phyloP scores from a whole-genome alignment of 2,888 invertebrate genomes.

The Oscheius sp. region DNA sequence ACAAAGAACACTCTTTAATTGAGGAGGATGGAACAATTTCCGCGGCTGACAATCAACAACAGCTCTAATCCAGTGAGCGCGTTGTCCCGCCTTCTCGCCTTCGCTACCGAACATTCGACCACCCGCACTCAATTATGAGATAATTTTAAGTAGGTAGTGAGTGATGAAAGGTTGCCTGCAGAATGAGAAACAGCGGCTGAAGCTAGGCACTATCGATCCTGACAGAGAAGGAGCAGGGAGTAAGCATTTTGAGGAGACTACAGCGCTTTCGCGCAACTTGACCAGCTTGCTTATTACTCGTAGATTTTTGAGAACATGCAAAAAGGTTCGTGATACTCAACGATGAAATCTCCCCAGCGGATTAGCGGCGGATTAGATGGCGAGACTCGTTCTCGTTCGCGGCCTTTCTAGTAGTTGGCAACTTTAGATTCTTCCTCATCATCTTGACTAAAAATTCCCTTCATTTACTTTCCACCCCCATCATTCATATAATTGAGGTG shows the following conservation, averaged over 20 bases:
- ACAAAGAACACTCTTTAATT: conserved; percentile 1
- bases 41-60: conserved; percentile 3
- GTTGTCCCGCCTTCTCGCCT: not conserved
- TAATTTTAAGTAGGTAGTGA: conserved; percentile 24
- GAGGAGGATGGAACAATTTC: conserved; percentile 17
- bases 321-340: conserved; percentile 11
- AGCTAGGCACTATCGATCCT: conserved; percentile 25
- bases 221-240: conserved; percentile 27
- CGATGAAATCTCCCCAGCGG: not conserved
- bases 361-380: conserved; percentile 17
- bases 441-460: no score
- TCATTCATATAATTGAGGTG: no score
- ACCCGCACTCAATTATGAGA: conserved; percentile 18
- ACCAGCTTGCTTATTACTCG: conserved; percentile 26
- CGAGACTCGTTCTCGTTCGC: no score
- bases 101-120: not conserved
- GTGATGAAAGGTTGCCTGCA: conserved; percentile 26
- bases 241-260: conserved; percentile 11
- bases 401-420: no score
- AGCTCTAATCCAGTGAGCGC: not conserved
- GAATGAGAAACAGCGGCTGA: conserved; percentile 30
- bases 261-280: conserved; percentile 21
- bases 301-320: conserved; percentile 13
- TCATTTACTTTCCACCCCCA: no score
- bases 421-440: no score